Conservation (phyloP, 2,113 vertebrate genomes). For the Rana temporaria region DNA sequence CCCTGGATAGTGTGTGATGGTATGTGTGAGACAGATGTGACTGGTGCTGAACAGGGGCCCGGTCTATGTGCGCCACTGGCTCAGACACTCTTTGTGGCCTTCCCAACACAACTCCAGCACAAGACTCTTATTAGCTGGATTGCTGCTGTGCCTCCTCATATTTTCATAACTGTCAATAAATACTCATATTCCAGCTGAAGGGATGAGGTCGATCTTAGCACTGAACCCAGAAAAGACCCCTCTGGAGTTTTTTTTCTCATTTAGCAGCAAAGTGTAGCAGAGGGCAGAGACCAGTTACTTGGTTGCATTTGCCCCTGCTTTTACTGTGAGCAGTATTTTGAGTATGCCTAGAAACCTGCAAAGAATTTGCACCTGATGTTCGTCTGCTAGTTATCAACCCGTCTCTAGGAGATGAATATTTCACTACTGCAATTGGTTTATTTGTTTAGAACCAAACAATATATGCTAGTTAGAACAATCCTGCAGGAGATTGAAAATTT, state of each 20-base stretch:
- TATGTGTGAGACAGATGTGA: too few relatives aligned
- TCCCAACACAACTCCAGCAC: too few relatives aligned
- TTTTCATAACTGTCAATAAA: too few relatives aligned
- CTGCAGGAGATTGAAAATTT: neutral
- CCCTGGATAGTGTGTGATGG: too few relatives aligned
- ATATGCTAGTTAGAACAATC: neutral
- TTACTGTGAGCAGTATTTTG: neutral
- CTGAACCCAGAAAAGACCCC: too few relatives aligned
- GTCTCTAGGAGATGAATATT: slow-evolving; percentile 38
- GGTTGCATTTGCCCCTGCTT: neutral
- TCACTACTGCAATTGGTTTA: neutral
- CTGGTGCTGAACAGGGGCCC: too few relatives aligned
- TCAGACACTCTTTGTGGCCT: too few relatives aligned
- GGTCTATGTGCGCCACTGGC: too few relatives aligned
- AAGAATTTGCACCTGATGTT: neutral
- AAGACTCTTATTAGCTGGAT: too few relatives aligned
- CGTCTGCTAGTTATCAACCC: neutral
- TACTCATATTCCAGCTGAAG: too few relatives aligned
- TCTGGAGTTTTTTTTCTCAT: neutral
- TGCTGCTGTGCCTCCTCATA: too few relatives aligned
- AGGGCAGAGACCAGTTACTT: neutral
- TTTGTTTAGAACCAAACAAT: neutral
- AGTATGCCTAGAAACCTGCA: neutral
- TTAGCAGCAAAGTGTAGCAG: neutral
- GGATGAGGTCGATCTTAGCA: too few relatives aligned